Base-by-base conservation (phyloP, 2,888 invertebrate species). In the Nephrotoma flavescens region DNA sequence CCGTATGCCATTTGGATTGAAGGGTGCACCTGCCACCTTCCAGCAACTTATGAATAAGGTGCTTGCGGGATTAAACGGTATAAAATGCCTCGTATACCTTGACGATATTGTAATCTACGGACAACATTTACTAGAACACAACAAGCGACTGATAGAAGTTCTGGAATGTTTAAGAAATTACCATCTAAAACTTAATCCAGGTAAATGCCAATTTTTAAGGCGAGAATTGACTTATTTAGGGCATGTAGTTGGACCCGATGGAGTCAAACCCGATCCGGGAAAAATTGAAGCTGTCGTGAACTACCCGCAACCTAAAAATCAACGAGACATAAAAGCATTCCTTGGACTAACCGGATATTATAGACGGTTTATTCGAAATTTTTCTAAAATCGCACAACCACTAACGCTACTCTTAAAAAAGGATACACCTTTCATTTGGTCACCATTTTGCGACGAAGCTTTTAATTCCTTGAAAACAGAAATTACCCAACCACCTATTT, bases 71-170 rank as follows among this genome's bases (percentile, higher is more conserved):
- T 31, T 86, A 4, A 42, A 84, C 19, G 84, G 86, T 5, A 45
- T 84, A 2, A 15, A 15, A 5, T 86, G 86, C 11, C 19, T 83
- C 19, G 83, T 83, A 11, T 83, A 19, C 41, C 83, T 83, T 15
- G 83, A 19, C 83, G 86, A 86, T 15, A 44, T 86, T 6, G 86
- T 85, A 6, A 7, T 85, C 7, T 85, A 86, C 31, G 86, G 86
- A 7, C 15, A 44, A 15, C 12, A 86, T 19, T 45, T 84, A 42
- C 3, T 9, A 41, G 85, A 85, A 6, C 85, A 85, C 42, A 85
- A 44, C 15, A 15, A 42, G 4, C 42, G 44, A 85, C 44, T 44
- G 6, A 19, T 12, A 4, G 85, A 85, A 42, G 85, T 85, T 7
- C 44, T 85, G 15, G 31, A n/a, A 4, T 85, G 84, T 84, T 41